phyloP scores from a whole-genome alignment of 37 sponge, comb jelly and placozoan species.

The Eunapius fragilis region DNA sequence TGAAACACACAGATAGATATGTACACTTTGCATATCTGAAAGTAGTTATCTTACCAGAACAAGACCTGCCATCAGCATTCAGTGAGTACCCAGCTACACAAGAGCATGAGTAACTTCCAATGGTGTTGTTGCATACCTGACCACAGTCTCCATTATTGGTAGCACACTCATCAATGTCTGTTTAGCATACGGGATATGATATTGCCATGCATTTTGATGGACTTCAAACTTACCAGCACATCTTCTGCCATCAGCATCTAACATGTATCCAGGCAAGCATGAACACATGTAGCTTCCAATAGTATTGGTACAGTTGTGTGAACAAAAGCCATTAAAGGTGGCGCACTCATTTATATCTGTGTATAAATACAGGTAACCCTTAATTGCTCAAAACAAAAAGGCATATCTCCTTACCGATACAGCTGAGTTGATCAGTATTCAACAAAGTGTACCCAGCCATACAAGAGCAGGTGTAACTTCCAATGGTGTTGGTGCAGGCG shows the following conservation, averaged over 20 bases:
- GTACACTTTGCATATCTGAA: no score
- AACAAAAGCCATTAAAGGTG: conserved; percentile 43
- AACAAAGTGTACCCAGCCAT: conserved; percentile 14
- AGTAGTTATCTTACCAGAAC: background rate
- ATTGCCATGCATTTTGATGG: no score
- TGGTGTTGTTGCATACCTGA: conserved; percentile 13
- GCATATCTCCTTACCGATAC: background rate
- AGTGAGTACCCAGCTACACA: conserved; percentile 3
- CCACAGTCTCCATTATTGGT: conserved; percentile 32
- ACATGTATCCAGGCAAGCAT: conserved; percentile 29
- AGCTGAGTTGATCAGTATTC: background rate
- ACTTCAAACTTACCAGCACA: background rate
- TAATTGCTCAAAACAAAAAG: no score
- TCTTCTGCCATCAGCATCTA: conserved; percentile 6
- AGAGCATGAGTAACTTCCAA: conserved; percentile 16
- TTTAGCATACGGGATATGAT: no score
- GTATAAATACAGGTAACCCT: background rate
- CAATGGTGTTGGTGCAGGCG: conserved; percentile 48
- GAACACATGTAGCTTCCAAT: conserved; percentile 53
- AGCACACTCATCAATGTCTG: conserved; percentile 40
- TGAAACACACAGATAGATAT: background rate
- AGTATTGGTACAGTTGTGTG: conserved; percentile 35
- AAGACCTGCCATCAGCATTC: background rate
- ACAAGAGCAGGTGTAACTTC: conserved; percentile 51
- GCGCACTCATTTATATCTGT: conserved; percentile 52